phyloP scores from a whole-genome alignment of 2,888 invertebrate genomes.

The Limnephilus rhombicus region DNA sequence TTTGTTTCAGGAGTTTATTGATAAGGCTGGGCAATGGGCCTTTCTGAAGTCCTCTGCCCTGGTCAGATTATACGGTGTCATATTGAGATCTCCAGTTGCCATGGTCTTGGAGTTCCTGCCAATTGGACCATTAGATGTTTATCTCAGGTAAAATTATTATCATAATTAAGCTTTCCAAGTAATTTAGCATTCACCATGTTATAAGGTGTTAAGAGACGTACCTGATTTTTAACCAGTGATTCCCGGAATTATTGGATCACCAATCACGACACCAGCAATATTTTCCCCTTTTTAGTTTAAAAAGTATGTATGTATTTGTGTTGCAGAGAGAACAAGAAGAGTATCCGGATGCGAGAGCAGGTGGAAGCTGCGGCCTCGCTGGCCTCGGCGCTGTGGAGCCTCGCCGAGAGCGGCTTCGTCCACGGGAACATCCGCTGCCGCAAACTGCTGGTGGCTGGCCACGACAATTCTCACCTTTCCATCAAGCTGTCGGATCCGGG shows the following conservation, averaged over 20 bases:
- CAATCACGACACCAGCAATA: no score
- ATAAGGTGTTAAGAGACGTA: no score
- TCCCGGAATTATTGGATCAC: no score
- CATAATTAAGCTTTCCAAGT: not conserved
- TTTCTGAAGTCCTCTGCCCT: slow-evolving; percentile 87
- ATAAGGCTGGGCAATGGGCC: slow-evolving; percentile 87
- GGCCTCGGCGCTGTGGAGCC: slow-evolving; percentile 91
- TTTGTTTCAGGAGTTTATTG: slow-evolving; percentile 83
- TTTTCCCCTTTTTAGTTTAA: not conserved
- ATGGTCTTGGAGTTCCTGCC: slow-evolving; percentile 90
- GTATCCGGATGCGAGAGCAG: slow-evolving; percentile 83
- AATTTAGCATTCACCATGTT: not conserved
- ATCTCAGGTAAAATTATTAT: slow-evolving; percentile 75
- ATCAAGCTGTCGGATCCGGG: slow-evolving; percentile 93
- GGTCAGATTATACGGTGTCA: slow-evolving; percentile 87
- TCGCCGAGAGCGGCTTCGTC: slow-evolving; percentile 89
- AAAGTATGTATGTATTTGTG: not conserved
- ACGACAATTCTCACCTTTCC: slow-evolving; percentile 81
- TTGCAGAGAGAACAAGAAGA: slow-evolving; percentile 72
- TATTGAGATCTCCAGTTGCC: slow-evolving; percentile 86
- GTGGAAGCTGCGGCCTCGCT: slow-evolving; percentile 89
- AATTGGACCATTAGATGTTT: slow-evolving; percentile 87
- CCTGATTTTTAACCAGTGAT: no score
- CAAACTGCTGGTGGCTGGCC: slow-evolving; percentile 87
- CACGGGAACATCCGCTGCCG: slow-evolving; percentile 92